These are phyloP conservation scores for Poeciliopsis turneri DNA, from an alignment of 2,797 vertebrate genomes.

Conservation along the genomic window DNA sequence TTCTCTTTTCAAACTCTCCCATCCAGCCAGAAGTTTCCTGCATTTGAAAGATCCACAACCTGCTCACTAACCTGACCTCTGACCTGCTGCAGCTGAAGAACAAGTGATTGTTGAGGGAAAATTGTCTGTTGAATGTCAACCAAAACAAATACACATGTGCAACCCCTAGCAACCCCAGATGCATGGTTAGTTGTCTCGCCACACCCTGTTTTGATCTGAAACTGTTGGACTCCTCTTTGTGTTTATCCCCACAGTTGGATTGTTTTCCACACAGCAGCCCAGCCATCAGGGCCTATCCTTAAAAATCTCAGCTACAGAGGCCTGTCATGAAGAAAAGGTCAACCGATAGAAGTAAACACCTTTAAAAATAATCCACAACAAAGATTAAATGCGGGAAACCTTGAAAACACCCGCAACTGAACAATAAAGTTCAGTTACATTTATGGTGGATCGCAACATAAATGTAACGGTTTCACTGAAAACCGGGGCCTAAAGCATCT, in stretches of 20 bases:
- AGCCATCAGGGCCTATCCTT: constrained; percentile 21
- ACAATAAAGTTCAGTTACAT: background rate
- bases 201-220: constrained; percentile 22
- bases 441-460: background rate
- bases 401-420: background rate
- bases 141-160: constrained; percentile 27
- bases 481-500: background rate
- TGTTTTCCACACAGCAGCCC: constrained; percentile 40
- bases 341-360: constrained; percentile 22
- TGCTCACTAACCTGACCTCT: constrained; percentile 47
- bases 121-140: constrained; percentile 39
- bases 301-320: constrained; percentile 18
- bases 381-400: background rate
- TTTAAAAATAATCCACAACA: constrained; percentile 32
- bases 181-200: constrained; percentile 11
- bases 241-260: constrained; percentile 52
- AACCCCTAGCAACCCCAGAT: constrained; percentile 38
- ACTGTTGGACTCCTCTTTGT: constrained; percentile 9
- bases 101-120: constrained; percentile 15
- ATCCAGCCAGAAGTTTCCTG: constrained; percentile 23
- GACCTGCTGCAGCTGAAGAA: constrained; percentile 59
- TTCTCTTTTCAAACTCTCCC: background rate
- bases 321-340: constrained; percentile 17
- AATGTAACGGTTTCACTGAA: too few relatives aligned
- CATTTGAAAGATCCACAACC: constrained; percentile 19